Evolutionary conservation across 1,140 invertebrate species (phyloP).

Genomic region (Pachypsylla venusta): DNA sequence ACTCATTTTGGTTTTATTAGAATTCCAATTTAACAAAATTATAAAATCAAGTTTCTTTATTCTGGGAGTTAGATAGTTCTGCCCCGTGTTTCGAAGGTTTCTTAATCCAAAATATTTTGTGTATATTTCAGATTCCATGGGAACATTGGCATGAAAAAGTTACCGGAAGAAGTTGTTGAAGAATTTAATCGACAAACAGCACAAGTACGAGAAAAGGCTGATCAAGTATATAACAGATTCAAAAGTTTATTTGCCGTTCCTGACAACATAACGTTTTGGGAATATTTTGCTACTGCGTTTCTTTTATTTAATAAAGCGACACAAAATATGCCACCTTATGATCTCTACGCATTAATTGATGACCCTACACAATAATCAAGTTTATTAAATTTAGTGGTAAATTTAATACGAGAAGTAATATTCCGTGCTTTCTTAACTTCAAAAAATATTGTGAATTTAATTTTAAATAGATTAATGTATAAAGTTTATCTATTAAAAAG

Average conservation of each 20-base stretch:
- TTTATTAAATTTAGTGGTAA: no score
- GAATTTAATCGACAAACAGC: constrained; percentile 47
- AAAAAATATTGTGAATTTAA: no score
- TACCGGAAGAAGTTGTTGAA: constrained; percentile 13
- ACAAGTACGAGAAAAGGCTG: constrained; percentile 46
- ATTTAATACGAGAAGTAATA: no score
- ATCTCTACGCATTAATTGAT: constrained; percentile 36
- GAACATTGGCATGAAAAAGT: not conserved
- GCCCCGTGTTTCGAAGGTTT: not conserved
- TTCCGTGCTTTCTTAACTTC: no score
- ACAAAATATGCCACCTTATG: constrained; percentile 38
- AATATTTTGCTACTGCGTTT: constrained; percentile 39
- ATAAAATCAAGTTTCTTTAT: not conserved
- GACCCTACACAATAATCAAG: no score
- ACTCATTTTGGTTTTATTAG: no score
- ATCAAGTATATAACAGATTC: constrained; percentile 44
- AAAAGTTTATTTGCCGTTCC: constrained; percentile 37
- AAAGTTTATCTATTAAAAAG: no score
- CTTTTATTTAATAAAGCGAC: constrained; percentile 39
- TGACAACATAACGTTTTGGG: constrained; percentile 39
- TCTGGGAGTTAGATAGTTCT: not conserved
- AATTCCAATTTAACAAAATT: no score
- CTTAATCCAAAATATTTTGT: not conserved
- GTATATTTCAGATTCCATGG: not conserved
- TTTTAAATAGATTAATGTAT: no score